Percentiles rank a stretch among this genome's conserved stretches.
Evolutionary conservation across 2,113 vertebrate species (phyloP).

Genomic region (Leuciscus idus): DNA sequence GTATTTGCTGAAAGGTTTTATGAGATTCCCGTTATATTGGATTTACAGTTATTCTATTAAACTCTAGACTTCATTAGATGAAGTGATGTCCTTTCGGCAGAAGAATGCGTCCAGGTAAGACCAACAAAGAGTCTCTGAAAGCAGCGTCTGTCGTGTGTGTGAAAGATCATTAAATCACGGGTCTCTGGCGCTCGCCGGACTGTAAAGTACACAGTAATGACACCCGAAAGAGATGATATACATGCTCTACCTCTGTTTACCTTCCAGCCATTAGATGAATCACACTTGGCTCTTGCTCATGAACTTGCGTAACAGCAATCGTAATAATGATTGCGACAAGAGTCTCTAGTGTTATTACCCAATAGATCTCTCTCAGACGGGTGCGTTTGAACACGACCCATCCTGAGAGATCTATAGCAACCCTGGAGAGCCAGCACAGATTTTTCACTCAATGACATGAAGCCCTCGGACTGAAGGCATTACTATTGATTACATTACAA

Average conservation of each 20-base stretch:
- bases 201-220: slow-evolving; percentile 40
- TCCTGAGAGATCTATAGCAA: slow-evolving; percentile 1
- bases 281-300: slow-evolving; percentile 15
- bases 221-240: slow-evolving; percentile 31
- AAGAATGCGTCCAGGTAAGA: neutral
- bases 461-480: slow-evolving; percentile 45
- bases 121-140: neutral
- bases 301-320: slow-evolving; percentile 25
- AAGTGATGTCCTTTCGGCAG: neutral
- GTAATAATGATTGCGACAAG: slow-evolving; percentile 36
- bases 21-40: neutral
- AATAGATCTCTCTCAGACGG: slow-evolving; percentile 16
- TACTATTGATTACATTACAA: slow-evolving; percentile 60
- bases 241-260: slow-evolving; percentile 42
- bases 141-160: neutral
- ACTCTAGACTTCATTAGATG: neutral
- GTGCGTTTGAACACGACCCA: neutral
- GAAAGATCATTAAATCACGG: slow-evolving; percentile 22
- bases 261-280: slow-evolving; percentile 30
- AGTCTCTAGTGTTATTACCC: slow-evolving; percentile 6
- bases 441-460: slow-evolving; percentile 1
- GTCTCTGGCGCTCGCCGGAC: neutral
- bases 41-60: neutral
- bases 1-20: neutral
- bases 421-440: neutral